A percentile compares a stretch with the other conserved stretches of the same genome.
Evolutionary conservation across 1,140 invertebrate genomes (phyloP).

Genomic region (Metaphire vulgaris): DNA sequence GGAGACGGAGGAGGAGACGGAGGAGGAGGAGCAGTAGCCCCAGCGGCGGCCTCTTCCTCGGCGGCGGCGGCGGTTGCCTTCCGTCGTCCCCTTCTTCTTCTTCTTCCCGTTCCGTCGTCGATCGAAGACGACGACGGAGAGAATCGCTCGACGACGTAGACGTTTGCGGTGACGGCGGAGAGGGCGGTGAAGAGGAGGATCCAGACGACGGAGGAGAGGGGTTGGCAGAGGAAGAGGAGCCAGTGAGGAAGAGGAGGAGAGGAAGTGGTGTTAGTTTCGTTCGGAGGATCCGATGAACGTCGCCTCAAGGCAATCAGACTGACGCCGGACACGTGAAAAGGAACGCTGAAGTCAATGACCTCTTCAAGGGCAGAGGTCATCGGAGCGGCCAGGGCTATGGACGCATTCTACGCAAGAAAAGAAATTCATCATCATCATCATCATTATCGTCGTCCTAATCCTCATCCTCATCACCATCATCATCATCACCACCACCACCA

Average conservation of each 20-base stretch:
- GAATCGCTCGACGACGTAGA: neutral
- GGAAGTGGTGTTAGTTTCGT: too few species aligned
- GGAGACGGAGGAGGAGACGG: too few species aligned
- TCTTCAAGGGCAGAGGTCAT: neutral
- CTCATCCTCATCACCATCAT: neutral
- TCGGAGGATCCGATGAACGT: too few species aligned
- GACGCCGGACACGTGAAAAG: neutral
- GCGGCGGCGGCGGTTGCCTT: neutral
- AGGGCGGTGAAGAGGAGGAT: neutral
- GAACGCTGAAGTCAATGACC: neutral
- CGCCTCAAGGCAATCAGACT: neutral
- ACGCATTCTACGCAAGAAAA: neutral
- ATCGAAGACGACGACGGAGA: neutral
- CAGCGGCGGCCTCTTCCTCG: neutral
- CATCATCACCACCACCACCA: neutral
- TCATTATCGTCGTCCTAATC: neutral
- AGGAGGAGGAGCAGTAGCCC: too few species aligned
- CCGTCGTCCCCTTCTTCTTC: too few species aligned
- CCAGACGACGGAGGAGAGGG: neutral
- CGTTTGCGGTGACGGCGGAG: neutral
- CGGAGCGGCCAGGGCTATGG: neutral
- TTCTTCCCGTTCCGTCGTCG: too few species aligned
- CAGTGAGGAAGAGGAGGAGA: too few species aligned
- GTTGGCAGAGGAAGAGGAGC: neutral
- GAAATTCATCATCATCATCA: neutral